These are phyloP conservation scores for Benthosema pterotum DNA, from an alignment of 2,797 vertebrate species.

Conservation along the genomic window DNA sequence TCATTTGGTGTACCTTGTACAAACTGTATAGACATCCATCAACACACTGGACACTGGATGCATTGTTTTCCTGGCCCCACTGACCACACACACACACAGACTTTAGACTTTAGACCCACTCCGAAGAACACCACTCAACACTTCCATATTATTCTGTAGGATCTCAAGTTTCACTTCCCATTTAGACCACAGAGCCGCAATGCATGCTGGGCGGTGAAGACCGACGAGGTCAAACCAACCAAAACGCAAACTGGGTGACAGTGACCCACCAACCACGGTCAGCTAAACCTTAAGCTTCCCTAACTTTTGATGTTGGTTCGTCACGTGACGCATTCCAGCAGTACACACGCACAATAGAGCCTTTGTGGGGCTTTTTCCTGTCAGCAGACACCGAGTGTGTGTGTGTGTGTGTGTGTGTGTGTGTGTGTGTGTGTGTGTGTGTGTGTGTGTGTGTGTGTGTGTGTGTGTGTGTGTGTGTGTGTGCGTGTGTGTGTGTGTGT, in stretches of 20 bases:
- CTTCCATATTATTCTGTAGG: too few species aligned
- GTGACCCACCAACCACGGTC: slow-evolving; percentile 20
- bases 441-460: slow-evolving; percentile 8
- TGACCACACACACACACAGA: not conserved
- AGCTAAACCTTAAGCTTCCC: slow-evolving; percentile 20
- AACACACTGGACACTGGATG: not conserved
- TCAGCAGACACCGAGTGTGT: slow-evolving; percentile 4
- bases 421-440: not conserved
- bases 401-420: not conserved
- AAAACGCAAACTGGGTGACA: slow-evolving; percentile 15
- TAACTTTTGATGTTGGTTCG: slow-evolving; percentile 7
- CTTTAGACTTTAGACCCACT: slow-evolving; percentile 35
- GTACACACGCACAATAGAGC: slow-evolving; percentile 36
- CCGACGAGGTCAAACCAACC: slow-evolving; percentile 9
- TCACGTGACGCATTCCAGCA: slow-evolving; percentile 53
- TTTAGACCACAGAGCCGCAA: not conserved
- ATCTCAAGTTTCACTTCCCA: not conserved
- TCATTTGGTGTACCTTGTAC: too few species aligned
- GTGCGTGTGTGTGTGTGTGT: slow-evolving; percentile 3
- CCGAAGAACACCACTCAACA: not conserved
- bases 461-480: slow-evolving; percentile 1
- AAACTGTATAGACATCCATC: not conserved
- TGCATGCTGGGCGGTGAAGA: too few species aligned
- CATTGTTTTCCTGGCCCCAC: slow-evolving; percentile 7
- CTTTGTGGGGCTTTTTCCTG: slow-evolving; percentile 41